These are phyloP conservation scores for Drosophila conformis DNA, from an alignment of 2,888 invertebrate genomes.

Conservation along the genomic window DNA sequence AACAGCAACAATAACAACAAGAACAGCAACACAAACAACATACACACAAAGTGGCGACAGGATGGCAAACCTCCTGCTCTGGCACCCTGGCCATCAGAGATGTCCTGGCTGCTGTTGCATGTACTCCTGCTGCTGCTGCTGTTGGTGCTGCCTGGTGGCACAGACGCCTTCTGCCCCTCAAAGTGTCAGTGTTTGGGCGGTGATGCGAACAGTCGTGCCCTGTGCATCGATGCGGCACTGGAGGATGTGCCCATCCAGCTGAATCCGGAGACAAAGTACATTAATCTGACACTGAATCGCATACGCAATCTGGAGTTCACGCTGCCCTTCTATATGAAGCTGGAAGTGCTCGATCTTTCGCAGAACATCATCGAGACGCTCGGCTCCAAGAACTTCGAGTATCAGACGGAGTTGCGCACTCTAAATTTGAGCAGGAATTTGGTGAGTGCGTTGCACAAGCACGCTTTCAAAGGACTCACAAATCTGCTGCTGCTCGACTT, in stretches of 20 bases:
- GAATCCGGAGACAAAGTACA: slow-evolving; percentile 93
- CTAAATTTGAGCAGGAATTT: slow-evolving; percentile 92
- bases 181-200: slow-evolving; percentile 90
- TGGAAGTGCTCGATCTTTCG: slow-evolving; percentile 92
- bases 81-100: background rate
- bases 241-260: slow-evolving; percentile 95
- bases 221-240: slow-evolving; percentile 91
- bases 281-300: slow-evolving; percentile 93
- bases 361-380: slow-evolving; percentile 92
- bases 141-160: slow-evolving; percentile 58
- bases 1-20: slow-evolving; percentile 9
- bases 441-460: slow-evolving; percentile 89
- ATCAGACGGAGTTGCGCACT: slow-evolving; percentile 90
- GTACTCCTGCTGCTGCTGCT: slow-evolving; percentile 67
- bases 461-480: slow-evolving; percentile 90
- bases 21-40: slow-evolving; percentile 29
- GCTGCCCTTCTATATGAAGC: slow-evolving; percentile 91
- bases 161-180: slow-evolving; percentile 89
- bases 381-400: slow-evolving; percentile 93
- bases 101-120: slow-evolving; percentile 36
- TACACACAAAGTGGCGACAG: slow-evolving; percentile 55
- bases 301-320: slow-evolving; percentile 92
- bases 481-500: slow-evolving; percentile 89
- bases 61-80: slow-evolving; percentile 34
- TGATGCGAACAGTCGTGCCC: slow-evolving; percentile 90